A percentile compares a stretch with the other conserved stretches of the same genome.
Evolutionary conservation across 2,888 invertebrate species (phyloP).

Genomic region (Cataglyphis livida): DNA sequence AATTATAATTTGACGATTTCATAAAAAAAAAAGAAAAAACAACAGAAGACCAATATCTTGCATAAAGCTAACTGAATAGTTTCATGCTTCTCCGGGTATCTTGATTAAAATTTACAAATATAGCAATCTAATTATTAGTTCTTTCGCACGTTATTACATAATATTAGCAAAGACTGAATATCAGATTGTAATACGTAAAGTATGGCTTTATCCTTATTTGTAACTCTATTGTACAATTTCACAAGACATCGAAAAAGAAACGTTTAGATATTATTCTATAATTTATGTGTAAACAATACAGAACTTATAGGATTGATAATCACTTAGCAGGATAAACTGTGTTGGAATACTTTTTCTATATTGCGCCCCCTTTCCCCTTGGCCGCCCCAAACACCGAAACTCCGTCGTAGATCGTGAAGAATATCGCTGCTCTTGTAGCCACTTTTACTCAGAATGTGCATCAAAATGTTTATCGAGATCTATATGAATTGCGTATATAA

Average conservation of each 20-base stretch:
- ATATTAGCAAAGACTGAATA: constrained; percentile 54
- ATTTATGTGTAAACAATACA: constrained; percentile 56
- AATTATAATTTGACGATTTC: constrained; percentile 58
- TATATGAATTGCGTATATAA: neutral
- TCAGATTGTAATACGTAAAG: constrained; percentile 47
- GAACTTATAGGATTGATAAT: constrained; percentile 49
- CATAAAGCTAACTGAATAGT: constrained; percentile 46
- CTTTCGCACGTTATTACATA: constrained; percentile 50
- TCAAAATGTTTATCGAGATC: neutral
- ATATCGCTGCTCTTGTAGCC: neutral
- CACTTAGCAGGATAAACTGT: constrained; percentile 48
- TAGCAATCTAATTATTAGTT: constrained; percentile 45
- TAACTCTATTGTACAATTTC: constrained; percentile 54
- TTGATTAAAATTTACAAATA: constrained; percentile 41
- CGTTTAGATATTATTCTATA: constrained; percentile 50
- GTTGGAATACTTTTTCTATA: constrained; percentile 45
- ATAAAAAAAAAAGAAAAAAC: constrained; percentile 13
- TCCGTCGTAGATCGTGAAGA: neutral
- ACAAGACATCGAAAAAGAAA: constrained; percentile 44
- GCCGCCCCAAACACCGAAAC: neutral
- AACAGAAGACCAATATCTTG: constrained; percentile 48
- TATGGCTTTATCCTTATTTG: constrained; percentile 48
- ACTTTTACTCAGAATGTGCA: neutral
- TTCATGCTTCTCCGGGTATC: constrained; percentile 32
- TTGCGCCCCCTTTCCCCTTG: neutral